Percentiles rank a stretch among this genome's conserved stretches.
Evolutionary conservation across 2,113 vertebrate genomes (phyloP).

Genomic region (Rattus norvegicus): DNA sequence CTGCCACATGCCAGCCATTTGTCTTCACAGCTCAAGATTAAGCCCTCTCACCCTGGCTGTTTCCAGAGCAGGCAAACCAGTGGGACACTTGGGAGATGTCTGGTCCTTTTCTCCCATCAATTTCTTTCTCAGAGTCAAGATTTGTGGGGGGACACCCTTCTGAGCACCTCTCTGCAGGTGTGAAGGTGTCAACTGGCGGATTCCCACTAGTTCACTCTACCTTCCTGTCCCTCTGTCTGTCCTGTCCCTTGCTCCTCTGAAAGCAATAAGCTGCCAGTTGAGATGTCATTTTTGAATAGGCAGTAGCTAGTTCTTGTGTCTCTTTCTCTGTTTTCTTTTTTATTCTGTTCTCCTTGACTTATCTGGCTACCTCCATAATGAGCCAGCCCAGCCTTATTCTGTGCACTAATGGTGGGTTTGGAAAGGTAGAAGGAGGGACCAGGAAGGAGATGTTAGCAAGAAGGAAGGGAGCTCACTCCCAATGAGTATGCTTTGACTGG

Average conservation of each 20-base stretch:
- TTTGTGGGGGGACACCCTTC: not conserved
- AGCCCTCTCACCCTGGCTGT: not conserved
- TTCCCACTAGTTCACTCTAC: not conserved
- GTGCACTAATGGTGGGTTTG: not conserved
- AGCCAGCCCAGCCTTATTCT: not conserved
- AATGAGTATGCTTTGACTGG: not conserved
- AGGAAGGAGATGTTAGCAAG: not conserved
- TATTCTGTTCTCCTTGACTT: not conserved
- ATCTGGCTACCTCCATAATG: not conserved
- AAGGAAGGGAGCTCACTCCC: not conserved
- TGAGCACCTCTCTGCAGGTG: not conserved
- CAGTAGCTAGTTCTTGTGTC: not conserved
- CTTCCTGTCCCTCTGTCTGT: not conserved
- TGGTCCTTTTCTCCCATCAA: not conserved
- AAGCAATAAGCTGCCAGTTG: constrained; percentile 1
- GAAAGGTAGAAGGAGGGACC: not conserved
- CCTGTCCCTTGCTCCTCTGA: not conserved
- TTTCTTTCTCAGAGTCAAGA: constrained; percentile 1
- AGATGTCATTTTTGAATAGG: constrained; percentile 11
- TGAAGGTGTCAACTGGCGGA: not conserved
- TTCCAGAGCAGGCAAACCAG: not conserved
- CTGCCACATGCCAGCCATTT: constrained; percentile 49
- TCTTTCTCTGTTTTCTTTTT: not conserved
- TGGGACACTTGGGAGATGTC: not conserved
- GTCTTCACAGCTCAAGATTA: not conserved